A percentile compares a stretch with the other conserved stretches of the same genome.
phyloP scores from a whole-genome alignment of 2,113 vertebrate genomes.

The Leptobrachium leishanense region DNA sequence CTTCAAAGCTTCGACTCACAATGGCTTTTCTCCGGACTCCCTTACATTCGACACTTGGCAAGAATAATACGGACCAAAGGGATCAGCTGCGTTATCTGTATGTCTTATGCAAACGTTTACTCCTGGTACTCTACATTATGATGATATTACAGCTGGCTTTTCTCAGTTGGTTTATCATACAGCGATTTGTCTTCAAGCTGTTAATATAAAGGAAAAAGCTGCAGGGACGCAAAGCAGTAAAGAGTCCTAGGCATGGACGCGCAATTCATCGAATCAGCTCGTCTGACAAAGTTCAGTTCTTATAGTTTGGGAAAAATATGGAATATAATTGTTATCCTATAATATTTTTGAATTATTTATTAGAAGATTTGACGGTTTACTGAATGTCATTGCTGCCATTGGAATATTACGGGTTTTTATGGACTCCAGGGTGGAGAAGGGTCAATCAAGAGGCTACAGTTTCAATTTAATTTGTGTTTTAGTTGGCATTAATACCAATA shows the following conservation, averaged over 20 bases:
- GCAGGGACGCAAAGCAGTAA: background rate
- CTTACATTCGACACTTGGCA: background rate
- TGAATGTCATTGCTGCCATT: too few relatives aligned
- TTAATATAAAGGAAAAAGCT: background rate
- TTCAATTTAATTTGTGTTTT: too few relatives aligned
- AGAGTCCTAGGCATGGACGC: background rate
- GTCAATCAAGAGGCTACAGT: too few relatives aligned
- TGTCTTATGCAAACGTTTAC: slow-evolving; percentile 3
- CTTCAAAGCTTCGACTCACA: slow-evolving; percentile 15
- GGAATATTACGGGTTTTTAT: too few relatives aligned
- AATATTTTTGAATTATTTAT: too few relatives aligned
- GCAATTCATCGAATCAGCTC: background rate
- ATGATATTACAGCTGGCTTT: slow-evolving; percentile 15
- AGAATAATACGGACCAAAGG: background rate
- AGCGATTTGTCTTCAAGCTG: background rate
- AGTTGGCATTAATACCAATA: too few relatives aligned
- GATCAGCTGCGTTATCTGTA: slow-evolving; percentile 20
- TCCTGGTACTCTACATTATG: background rate
- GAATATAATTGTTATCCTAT: too few relatives aligned
- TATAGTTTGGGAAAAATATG: background rate
- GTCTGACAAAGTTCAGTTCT: background rate
- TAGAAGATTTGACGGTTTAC: too few relatives aligned
- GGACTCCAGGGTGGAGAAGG: too few relatives aligned
- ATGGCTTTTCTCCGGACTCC: background rate
- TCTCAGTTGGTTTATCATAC: slow-evolving; percentile 6